These are phyloP conservation scores for Plodia interpunctella DNA, from an alignment of 1,140 invertebrate species.

Conservation along the genomic window DNA sequence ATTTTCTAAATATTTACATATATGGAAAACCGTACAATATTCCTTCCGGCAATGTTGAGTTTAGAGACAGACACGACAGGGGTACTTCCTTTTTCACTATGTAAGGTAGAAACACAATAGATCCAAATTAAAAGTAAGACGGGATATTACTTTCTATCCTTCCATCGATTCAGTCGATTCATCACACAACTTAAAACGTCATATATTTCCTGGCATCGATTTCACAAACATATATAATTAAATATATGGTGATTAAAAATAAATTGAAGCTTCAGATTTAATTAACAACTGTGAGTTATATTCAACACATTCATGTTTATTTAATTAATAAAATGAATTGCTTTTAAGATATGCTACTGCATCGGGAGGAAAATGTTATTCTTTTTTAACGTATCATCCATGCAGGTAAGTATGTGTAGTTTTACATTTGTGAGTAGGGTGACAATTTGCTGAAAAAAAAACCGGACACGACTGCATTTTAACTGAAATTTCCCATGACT, in stretches of 20 bases:
- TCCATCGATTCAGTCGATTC: too few species aligned
- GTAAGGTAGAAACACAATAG: too few species aligned
- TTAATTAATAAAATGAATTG: not conserved
- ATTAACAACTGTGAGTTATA: not conserved
- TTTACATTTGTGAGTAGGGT: constrained; percentile 3
- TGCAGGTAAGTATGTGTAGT: not conserved
- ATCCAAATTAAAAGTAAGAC: too few species aligned
- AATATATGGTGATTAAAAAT: constrained; percentile 9
- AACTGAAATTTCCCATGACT: too few species aligned
- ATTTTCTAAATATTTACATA: too few species aligned
- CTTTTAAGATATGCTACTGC: not conserved
- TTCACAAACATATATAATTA: not conserved
- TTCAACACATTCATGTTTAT: not conserved
- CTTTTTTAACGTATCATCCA: not conserved
- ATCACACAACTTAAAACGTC: too few species aligned
- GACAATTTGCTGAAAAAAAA: not conserved
- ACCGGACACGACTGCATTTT: not conserved
- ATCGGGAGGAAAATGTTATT: not conserved
- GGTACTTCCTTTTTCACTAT: too few species aligned
- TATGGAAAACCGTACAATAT: too few species aligned
- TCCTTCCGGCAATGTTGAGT: too few species aligned
- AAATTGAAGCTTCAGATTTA: not conserved
- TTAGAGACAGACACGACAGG: too few species aligned
- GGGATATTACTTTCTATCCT: too few species aligned
- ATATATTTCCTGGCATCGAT: not conserved